Evolutionary conservation across 2,113 vertebrate species (phyloP).

Genomic region (Atrichornis clamosus): DNA sequence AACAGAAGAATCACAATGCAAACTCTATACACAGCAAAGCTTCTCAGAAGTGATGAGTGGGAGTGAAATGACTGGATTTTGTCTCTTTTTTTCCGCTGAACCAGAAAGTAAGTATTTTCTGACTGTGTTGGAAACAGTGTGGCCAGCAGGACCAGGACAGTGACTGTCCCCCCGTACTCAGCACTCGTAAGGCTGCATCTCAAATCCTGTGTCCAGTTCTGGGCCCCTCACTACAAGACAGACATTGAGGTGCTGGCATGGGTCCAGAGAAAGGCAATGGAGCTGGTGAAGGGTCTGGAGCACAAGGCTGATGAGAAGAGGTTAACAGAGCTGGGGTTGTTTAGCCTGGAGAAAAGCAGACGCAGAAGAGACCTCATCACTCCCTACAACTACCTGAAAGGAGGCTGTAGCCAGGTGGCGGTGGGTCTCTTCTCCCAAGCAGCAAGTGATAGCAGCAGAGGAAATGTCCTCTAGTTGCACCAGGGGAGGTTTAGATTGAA

Average conservation of each 20-base stretch:
- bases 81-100: background rate
- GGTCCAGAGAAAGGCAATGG: rapidly evolving
- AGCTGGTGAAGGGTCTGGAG: background rate
- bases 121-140: background rate
- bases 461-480: background rate
- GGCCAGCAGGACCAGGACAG: background rate
- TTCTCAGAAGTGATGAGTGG: background rate
- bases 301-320: background rate
- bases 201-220: background rate
- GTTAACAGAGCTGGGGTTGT: background rate
- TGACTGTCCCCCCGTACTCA: background rate
- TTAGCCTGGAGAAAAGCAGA: background rate
- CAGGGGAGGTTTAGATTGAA: background rate
- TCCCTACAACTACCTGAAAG: background rate
- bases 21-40: background rate
- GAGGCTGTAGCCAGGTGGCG: background rate
- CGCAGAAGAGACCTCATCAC: background rate
- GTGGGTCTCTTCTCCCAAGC: background rate
- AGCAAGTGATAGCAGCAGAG: background rate
- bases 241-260: background rate
- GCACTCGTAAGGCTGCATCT: rapidly evolving
- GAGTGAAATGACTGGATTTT: background rate
- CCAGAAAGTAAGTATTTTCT: background rate
- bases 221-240: background rate
- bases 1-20: background rate